Evolutionary conservation across 2,888 invertebrate species (phyloP).

Genomic region (Polydrusus tereticollis): DNA sequence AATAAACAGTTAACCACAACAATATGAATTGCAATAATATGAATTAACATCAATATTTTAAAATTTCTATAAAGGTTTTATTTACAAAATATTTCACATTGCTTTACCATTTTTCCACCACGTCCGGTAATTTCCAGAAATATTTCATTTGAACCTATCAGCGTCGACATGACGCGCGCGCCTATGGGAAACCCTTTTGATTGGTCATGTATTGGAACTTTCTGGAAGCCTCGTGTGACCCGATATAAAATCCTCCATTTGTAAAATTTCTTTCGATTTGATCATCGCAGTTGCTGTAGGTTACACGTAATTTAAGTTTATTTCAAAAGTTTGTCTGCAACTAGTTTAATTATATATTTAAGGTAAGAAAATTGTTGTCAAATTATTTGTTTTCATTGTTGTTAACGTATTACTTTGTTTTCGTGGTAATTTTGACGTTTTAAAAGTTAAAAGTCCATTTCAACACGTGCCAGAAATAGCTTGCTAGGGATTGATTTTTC

Average conservation of each 20-base stretch:
- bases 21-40: too few species aligned
- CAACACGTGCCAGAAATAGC: slow-evolving; percentile 24
- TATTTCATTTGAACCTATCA: neutral
- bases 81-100: neutral
- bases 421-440: slow-evolving; percentile 32
- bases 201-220: slow-evolving; percentile 60
- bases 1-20: too few species aligned
- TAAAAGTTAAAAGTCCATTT: slow-evolving; percentile 23
- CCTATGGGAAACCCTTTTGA: slow-evolving; percentile 37
- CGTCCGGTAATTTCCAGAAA: neutral
- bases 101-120: neutral
- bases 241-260: slow-evolving; percentile 64
- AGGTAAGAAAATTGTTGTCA: slow-evolving; percentile 53
- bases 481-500: neutral
- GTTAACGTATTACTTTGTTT: slow-evolving; percentile 24
- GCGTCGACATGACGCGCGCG: neutral
- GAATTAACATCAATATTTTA: too few species aligned
- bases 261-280: slow-evolving; percentile 59
- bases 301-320: slow-evolving; percentile 55
- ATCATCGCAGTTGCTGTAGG: slow-evolving; percentile 55
- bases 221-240: slow-evolving; percentile 62
- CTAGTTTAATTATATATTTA: slow-evolving; percentile 49
- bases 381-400: neutral
- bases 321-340: slow-evolving; percentile 62
- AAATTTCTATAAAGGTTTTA: too few species aligned